These are phyloP conservation scores for Meloidogyne chitwoodi DNA, from an alignment of 1,140 invertebrate genomes.

Conservation along the genomic window DNA sequence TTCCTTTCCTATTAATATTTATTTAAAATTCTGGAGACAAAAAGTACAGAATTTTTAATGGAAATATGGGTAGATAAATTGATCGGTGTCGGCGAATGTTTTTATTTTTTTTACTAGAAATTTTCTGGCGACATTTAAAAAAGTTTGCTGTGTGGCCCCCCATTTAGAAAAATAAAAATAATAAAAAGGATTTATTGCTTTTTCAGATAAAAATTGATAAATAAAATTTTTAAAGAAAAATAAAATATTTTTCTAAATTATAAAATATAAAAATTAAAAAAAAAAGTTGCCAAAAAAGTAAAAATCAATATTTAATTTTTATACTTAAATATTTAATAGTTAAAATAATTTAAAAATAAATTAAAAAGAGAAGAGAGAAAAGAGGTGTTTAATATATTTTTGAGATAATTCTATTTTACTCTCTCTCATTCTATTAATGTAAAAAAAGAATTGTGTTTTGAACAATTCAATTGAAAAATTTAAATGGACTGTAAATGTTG, in stretches of 20 bases:
- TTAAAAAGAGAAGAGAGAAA: background rate
- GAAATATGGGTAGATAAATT: too few relatives aligned
- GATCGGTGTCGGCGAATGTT: background rate
- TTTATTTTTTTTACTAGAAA: background rate
- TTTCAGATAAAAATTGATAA: conserved; percentile 4
- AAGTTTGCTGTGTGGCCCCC: background rate
- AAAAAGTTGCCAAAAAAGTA: too few relatives aligned
- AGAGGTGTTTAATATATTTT: background rate
- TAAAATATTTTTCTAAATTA: background rate
- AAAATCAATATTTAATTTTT: too few relatives aligned
- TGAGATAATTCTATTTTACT: background rate
- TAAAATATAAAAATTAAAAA: background rate
- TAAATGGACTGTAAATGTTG: too few relatives aligned
- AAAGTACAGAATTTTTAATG: too few relatives aligned
- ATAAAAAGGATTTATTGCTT: background rate
- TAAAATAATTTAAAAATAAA: background rate
- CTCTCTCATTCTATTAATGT: too few relatives aligned
- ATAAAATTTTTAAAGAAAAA: background rate
- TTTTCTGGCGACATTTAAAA: background rate
- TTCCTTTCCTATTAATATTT: too few relatives aligned
- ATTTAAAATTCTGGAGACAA: too few relatives aligned
- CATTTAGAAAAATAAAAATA: background rate
- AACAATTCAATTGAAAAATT: too few relatives aligned
- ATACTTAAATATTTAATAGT: too few relatives aligned
- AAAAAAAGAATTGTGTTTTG: too few relatives aligned